These are phyloP conservation scores for Pachycephus smyrnensis DNA, from an alignment of 2,888 invertebrate genomes.

Conservation along the genomic window DNA sequence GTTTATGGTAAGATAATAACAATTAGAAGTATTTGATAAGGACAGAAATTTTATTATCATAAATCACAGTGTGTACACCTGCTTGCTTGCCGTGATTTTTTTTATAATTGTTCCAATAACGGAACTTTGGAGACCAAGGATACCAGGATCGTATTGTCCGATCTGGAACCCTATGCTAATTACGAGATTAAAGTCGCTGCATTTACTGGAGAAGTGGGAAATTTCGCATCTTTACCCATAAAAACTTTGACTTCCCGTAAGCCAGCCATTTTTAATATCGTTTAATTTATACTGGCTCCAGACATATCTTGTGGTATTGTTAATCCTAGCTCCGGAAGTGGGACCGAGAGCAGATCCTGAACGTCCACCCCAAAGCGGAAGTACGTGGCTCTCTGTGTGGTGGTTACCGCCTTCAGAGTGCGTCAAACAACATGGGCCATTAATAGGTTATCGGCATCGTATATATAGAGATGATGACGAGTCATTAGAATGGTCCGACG, in stretches of 20 bases:
- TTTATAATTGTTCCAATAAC: slow-evolving; percentile 16
- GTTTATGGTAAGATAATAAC: slow-evolving; percentile 8
- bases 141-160: slow-evolving; percentile 12
- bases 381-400: slow-evolving; percentile 31
- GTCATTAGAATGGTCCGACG: no score
- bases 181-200: slow-evolving; percentile 26
- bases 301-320: no score
- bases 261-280: neutral
- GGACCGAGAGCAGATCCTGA: slow-evolving; percentile 22
- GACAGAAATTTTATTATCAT: neutral
- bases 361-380: slow-evolving; percentile 23
- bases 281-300: neutral
- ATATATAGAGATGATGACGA: slow-evolving; percentile 18
- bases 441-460: slow-evolving; percentile 33
- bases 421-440: slow-evolving; percentile 27
- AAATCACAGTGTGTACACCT: slow-evolving; percentile 26
- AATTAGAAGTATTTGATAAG: neutral
- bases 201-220: slow-evolving; percentile 24
- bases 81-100: slow-evolving; percentile 22
- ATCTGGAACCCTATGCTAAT: slow-evolving; percentile 23
- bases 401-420: slow-evolving; percentile 33
- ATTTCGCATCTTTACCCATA: slow-evolving; percentile 18
- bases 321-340: slow-evolving; percentile 25
- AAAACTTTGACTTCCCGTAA: slow-evolving; percentile 14
- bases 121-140: slow-evolving; percentile 21